These are phyloP conservation scores for Nyleta sp. DNA, from an alignment of 2,888 invertebrate species.

Conservation along the genomic window DNA sequence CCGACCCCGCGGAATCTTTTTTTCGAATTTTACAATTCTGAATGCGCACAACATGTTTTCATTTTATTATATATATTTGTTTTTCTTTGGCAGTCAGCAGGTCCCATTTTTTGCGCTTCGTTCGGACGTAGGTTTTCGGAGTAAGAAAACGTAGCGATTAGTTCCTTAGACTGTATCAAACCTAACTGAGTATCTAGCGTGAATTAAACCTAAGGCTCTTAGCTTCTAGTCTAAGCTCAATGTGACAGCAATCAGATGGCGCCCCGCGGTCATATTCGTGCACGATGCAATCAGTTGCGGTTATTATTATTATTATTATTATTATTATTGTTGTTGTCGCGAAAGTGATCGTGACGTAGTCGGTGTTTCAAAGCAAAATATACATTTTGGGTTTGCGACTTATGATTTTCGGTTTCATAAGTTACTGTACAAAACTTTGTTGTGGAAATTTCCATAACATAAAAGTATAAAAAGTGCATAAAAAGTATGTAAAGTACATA, in stretches of 20 bases:
- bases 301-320: slow-evolving; percentile 26
- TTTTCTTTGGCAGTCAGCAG: too few relatives aligned
- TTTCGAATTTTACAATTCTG: too few relatives aligned
- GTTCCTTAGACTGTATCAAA: slow-evolving; percentile 72
- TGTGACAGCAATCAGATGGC: slow-evolving; percentile 80
- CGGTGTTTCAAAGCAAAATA: background rate
- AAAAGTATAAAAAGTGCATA: too few relatives aligned
- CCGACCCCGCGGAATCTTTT: background rate
- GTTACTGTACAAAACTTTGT: too few relatives aligned
- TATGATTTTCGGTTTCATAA: background rate
- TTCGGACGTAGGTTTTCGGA: slow-evolving; percentile 16
- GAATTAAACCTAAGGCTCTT: slow-evolving; percentile 70
- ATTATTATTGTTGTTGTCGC: slow-evolving; percentile 7
- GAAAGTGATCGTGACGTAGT: slow-evolving; percentile 5
- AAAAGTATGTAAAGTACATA: too few relatives aligned
- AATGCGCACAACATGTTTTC: background rate
- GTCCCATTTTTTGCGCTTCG: slow-evolving; percentile 6
- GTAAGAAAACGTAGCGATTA: slow-evolving; percentile 65
- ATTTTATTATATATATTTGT: background rate
- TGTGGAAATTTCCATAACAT: too few relatives aligned
- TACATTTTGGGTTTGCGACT: too few relatives aligned
- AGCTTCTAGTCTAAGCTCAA: slow-evolving; percentile 78
- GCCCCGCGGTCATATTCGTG: slow-evolving; percentile 70
- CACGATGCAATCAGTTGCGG: slow-evolving; percentile 33
- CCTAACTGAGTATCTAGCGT: slow-evolving; percentile 73